Evolutionary conservation across 1,140 invertebrate genomes (phyloP), one percentile per base, ranked within the genome.

Genomic region (Samia ricini): DNA sequence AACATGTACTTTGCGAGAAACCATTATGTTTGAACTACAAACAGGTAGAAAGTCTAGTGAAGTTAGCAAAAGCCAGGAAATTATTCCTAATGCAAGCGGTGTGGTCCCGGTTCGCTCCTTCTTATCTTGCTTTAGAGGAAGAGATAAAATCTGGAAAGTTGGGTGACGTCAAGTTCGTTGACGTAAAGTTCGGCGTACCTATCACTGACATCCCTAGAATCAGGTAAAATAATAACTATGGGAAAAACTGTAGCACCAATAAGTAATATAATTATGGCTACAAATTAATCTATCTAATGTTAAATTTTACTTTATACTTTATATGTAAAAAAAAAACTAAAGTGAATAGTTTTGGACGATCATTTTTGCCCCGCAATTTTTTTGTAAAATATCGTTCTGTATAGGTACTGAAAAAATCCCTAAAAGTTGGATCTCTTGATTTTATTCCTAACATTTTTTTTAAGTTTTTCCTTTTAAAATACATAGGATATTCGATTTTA

Each of bases 1-100:
- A 97, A 83, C 94, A 95, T 71, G 94, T 97, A 2, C 81, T 98
- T 2, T 96, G 95, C 77, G 97, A 98, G 81, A 98, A 98, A 84
- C 95, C 96, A 1, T 79, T 97, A 56, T 94, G 94, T 20, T 80
- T 97, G 78, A 96, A 95, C 76, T 78, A 91, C 18, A 93, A 94
- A 67, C 92, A 96, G 84, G 91, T 93, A 0, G 85, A 90, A 57
- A 91, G 92, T 66, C 71, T 96, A 19, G 81, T 95, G 0, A 81
- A 91, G 19, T 71, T 93, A 5, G 94, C 95, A 0, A 91, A 85
- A 64, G 74, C 83, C 3, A 94, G 94, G 76, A 93, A 94, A 6
- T 75, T 95, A 0, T 96, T 97, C 76, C 79, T 97, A 0, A 96
- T 97, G 95, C 96, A 97, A 92, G 96, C 93, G 12, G 91, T 97